A percentile compares a stretch with the other conserved stretches of the same genome.
Evolutionary conservation across 2,888 invertebrate genomes (phyloP).

Genomic region (Oasisia sp.): DNA sequence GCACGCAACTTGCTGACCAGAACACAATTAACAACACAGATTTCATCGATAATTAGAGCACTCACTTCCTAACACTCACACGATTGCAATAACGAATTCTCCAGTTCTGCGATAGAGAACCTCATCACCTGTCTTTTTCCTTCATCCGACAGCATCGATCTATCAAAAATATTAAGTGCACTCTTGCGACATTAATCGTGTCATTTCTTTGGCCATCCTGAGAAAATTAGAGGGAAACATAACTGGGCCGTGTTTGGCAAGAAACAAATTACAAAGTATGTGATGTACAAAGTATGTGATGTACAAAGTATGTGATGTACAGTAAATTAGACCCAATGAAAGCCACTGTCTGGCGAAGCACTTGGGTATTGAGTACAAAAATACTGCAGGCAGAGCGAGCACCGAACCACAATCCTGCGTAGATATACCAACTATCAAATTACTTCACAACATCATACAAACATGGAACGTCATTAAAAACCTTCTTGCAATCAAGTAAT

Average conservation of each 20-base stretch:
- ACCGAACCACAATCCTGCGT: slow-evolving; percentile 6
- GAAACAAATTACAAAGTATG: neutral
- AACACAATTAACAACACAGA: neutral
- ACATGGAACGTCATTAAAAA: neutral
- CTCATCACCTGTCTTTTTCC: neutral
- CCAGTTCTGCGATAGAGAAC: neutral
- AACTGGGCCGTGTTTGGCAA: neutral
- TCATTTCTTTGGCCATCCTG: neutral
- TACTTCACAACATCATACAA: neutral
- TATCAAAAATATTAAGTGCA: neutral
- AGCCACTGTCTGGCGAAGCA: neutral
- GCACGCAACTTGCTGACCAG: neutral
- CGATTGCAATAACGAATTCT: neutral
- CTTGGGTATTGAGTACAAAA: neutral
- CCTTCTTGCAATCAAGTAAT: neutral
- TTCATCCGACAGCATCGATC: neutral
- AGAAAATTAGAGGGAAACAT: neutral
- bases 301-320: neutral
- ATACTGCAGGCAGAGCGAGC: neutral
- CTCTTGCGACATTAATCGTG: neutral
- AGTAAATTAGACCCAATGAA: neutral
- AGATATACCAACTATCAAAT: neutral
- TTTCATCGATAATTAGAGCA: neutral
- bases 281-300: too few species aligned
- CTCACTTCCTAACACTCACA: neutral